Base-by-base conservation (phyloP, 2,797 vertebrate genomes). In the Galago senegalensis region DNA sequence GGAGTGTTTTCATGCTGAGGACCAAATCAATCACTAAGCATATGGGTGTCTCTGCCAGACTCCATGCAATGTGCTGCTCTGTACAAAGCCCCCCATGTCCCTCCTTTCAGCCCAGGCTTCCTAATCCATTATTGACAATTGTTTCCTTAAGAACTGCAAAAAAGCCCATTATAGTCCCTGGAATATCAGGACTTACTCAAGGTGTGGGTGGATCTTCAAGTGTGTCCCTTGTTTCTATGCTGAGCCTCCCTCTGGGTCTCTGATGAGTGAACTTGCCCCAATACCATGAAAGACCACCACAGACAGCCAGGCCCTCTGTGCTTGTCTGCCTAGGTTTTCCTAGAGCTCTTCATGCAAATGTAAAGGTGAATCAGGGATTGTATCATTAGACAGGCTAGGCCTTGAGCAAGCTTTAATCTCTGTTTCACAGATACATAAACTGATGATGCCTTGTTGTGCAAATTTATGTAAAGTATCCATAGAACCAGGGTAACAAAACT, bases 61-160 rank as follows among this genome's bases (percentile, higher is more conserved):
- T 60, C 90, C 97, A 82, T 53, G 61, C 77, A 27, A 27, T 1
- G 53, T 0, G 0, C 7, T 97, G 65, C 14, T 87, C 31, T 77
- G 53, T 21, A 95, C n/a, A 88, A 96, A 97, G 23, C 43, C 21
- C 70, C 18, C 80, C 61, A 90, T 79, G 79, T 82, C 25, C 60
- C 70, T 29, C 7, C 65, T 92, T 46, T 91, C 46, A 49, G 91
- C 2, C 34, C 43, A 76, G 75, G 40, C 29, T 93, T 93, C 76
- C 96, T 92, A 88, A 93, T 92, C 89, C 90, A 89, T 61, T 92
- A 92, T 92, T 63, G 34, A 91, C 34, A 40, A 16, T 29, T 27
- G 91, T 98, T 98, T 98, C 97, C 97, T 93, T 97, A 97, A 97
- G 93, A 98, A 98, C 97, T 93, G 86, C 23, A 65, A 46, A 87